phyloP scores from a whole-genome alignment of 2,113 vertebrate species.

The Osmerus mordax region DNA sequence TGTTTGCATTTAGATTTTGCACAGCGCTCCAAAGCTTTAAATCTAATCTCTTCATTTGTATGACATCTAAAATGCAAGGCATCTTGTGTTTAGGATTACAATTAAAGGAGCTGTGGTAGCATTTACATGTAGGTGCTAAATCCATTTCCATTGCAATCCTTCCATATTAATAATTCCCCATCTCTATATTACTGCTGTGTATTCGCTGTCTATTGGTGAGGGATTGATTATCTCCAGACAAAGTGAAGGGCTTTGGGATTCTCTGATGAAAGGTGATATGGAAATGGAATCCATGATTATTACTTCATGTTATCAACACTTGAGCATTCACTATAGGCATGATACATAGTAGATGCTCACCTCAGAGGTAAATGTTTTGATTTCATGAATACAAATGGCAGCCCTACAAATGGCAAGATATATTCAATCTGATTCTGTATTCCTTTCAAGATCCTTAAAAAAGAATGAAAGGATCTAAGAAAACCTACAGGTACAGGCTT shows the following conservation, averaged over 20 bases:
- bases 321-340: slow-evolving; percentile 52
- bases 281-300: slow-evolving; percentile 61
- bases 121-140: slow-evolving; percentile 53
- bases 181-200: slow-evolving; percentile 44
- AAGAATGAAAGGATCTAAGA: slow-evolving; percentile 47
- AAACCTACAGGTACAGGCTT: slow-evolving; percentile 51
- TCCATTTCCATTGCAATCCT: slow-evolving; percentile 41
- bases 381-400: slow-evolving; percentile 70
- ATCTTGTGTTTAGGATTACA: slow-evolving; percentile 34
- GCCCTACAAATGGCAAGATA: slow-evolving; percentile 56
- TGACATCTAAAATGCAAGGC: slow-evolving; percentile 36
- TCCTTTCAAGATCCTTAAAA: slow-evolving; percentile 45
- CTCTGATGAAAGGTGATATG: slow-evolving; percentile 66
- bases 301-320: slow-evolving; percentile 64
- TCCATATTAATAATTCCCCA: slow-evolving; percentile 54
- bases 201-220: slow-evolving; percentile 35
- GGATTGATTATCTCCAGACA: slow-evolving; percentile 58
- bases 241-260: slow-evolving; percentile 60
- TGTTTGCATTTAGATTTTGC: slow-evolving; percentile 59
- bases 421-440: slow-evolving; percentile 53
- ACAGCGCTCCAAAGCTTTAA: slow-evolving; percentile 40
- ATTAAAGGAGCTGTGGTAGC: slow-evolving; percentile 26
- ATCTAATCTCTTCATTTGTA: slow-evolving; percentile 8
- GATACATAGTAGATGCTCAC: slow-evolving; percentile 64
- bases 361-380: slow-evolving; percentile 65